phyloP scores from a whole-genome alignment of 2,113 vertebrate genomes.

The Sturnira hondurensis region DNA sequence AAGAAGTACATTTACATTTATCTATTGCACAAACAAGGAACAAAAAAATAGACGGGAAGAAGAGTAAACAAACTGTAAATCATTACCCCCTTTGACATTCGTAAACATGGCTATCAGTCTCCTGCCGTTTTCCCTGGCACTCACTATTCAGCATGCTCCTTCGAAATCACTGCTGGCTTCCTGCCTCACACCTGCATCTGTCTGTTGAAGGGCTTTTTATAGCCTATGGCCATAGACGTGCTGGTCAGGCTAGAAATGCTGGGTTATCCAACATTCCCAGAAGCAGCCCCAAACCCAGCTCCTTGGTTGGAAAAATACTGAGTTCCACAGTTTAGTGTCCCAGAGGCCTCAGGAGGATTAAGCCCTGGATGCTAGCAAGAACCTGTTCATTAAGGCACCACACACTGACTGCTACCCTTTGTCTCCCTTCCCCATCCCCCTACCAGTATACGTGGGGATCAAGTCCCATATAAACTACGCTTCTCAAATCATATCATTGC shows the following conservation, averaged over 20 bases:
- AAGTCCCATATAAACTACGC: neutral
- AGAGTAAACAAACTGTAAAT: neutral
- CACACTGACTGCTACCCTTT: neutral
- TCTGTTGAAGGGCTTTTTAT: neutral
- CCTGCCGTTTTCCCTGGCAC: neutral
- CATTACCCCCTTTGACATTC: neutral
- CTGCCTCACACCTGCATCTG: neutral
- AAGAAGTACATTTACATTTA: neutral
- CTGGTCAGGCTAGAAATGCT: neutral
- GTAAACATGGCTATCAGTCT: neutral
- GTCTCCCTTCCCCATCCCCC: neutral
- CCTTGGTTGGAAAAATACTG: neutral
- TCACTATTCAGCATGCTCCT: neutral
- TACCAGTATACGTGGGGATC: neutral
- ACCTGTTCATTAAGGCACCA: neutral
- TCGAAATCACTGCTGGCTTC: neutral
- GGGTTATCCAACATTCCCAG: neutral
- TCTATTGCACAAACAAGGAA: neutral
- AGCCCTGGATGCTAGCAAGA: neutral
- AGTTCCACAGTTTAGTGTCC: neutral
- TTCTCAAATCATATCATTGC: neutral
- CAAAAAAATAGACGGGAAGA: neutral
- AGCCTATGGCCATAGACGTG: neutral
- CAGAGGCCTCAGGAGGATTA: neutral
- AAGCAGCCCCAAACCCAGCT: neutral